Percentiles rank a stretch among this genome's conserved stretches.
Conservation (phyloP, 2,797 vertebrate species). For the Carduelis carduelis region DNA sequence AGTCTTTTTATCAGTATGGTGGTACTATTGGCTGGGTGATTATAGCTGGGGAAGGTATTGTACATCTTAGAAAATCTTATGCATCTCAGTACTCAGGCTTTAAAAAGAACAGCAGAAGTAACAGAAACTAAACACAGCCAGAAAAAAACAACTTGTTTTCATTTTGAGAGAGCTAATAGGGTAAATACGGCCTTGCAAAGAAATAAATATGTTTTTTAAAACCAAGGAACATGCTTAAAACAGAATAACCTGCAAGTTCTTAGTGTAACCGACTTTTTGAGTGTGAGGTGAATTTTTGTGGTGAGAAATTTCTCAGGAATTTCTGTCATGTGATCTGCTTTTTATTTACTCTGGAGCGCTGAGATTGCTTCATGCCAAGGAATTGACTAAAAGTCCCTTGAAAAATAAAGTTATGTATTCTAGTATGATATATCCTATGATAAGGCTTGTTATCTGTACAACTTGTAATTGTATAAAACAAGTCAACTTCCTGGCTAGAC, state of each 20-base stretch:
- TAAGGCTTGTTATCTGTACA: background rate
- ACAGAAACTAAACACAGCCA: background rate
- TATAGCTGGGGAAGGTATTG: background rate
- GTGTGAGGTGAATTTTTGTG: background rate
- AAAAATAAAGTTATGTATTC: background rate
- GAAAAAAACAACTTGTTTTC: background rate
- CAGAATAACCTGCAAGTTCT: background rate
- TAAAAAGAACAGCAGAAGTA: background rate
- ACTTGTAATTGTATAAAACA: background rate
- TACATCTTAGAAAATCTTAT: background rate
- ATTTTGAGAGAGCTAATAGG: background rate
- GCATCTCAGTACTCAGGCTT: background rate
- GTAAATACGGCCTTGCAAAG: background rate
- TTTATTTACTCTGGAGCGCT: background rate
- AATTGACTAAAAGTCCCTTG: background rate
- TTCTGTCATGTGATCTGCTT: background rate
- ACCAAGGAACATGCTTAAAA: background rate
- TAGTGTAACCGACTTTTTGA: background rate
- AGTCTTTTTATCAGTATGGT: background rate
- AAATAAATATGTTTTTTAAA: background rate
- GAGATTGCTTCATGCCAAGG: background rate
- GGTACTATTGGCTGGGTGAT: background rate
- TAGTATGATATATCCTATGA: background rate
- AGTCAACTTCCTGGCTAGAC: background rate
- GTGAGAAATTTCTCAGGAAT: background rate